phyloP scores from a whole-genome alignment of 92 coral and sea anemone genomes.

The Epizoanthus fatuus region DNA sequence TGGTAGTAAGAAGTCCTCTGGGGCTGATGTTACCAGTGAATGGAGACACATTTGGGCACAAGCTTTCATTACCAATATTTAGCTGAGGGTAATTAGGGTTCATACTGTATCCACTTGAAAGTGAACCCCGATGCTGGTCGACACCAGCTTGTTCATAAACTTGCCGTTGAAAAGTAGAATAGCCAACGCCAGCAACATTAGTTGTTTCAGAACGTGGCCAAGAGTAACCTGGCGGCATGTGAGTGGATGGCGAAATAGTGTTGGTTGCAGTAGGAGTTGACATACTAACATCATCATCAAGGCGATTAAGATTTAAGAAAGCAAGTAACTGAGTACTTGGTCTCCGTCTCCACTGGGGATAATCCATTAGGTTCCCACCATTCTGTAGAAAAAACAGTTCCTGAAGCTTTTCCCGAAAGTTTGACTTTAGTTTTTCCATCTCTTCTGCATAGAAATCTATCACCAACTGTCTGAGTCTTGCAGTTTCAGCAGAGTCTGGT shows the following conservation, averaged over 20 bases:
- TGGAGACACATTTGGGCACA: conserved; percentile 91
- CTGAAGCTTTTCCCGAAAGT: conserved; percentile 91
- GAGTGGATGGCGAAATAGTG: conserved; percentile 65
- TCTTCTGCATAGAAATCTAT: conserved; percentile 89
- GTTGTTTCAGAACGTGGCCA: conserved; percentile 69
- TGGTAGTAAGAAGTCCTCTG: conserved; percentile 57
- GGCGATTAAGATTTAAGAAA: conserved; percentile 82
- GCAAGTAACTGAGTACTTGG: conserved; percentile 80
- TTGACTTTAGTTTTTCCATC: conserved; percentile 81
- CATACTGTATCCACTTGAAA: conserved; percentile 62
- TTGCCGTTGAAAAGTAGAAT: conserved; percentile 72
- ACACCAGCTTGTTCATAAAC: conserved; percentile 85
- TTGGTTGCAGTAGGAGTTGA: conserved; percentile 70
- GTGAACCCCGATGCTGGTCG: conserved; percentile 66
- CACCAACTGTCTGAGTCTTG: conserved; percentile 86
- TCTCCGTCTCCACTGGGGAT: conserved; percentile 84
- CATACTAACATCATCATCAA: conserved; percentile 86
- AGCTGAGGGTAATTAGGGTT: conserved; percentile 72
- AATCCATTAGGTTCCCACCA: conserved; percentile 94
- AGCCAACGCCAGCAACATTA: conserved; percentile 61
- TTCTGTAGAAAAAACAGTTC: conserved; percentile 94
- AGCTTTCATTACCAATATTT: conserved; percentile 72
- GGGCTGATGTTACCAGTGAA: conserved; percentile 84
- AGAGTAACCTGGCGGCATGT: conserved; percentile 53
- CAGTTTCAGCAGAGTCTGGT: conserved; percentile 85